Evolutionary conservation across 2,113 vertebrate species (phyloP), one percentile per base, ranked within the genome.

Genomic region (Eidolon helvum): DNA sequence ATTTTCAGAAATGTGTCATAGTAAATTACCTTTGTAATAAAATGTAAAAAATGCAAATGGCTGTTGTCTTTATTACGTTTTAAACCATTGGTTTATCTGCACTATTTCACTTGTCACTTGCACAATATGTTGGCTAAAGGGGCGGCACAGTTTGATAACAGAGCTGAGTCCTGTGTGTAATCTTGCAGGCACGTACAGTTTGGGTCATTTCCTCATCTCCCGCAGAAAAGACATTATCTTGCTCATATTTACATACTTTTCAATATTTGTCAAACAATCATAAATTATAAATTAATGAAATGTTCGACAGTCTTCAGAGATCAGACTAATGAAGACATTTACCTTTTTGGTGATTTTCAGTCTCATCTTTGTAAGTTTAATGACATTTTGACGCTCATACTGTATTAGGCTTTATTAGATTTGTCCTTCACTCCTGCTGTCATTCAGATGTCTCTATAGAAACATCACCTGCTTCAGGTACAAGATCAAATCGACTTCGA

Each of bases 281-380:
- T 99, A 99, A 99, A 99, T 99, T 99, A 99, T 99, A 99, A 99
- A 99, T 99, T 99, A 99, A 99, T 99, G 99, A 99, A 99, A 99
- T 99, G 99, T 99, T 99, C 98, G 99, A 98, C 99, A 99, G 99
- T 99, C 99, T 99, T 99, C 98, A 99, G 99, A 99, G 99, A 99
- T 99, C 98, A 98, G 98, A 98, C 99, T 99, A 99, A 99, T 99
- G 99, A 99, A 99, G 99, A 99, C 99, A 98, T 99, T 98, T 99
- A 99, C 99, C 99, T 99, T 99, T 99, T 99, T 98, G 98, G 98
- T 98, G 98, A 98, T 98, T 99, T 99, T 97, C 99, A 99, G 99
- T 98, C 99, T 99, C 99, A 99, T 99, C 99, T 99, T 99, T 98
- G 99, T 99, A 99, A 99, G 99, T 99, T 99, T 99, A 99, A 99